Evolutionary conservation across 2,888 invertebrate species (phyloP).

Genomic region (Catocala fraxini): DNA sequence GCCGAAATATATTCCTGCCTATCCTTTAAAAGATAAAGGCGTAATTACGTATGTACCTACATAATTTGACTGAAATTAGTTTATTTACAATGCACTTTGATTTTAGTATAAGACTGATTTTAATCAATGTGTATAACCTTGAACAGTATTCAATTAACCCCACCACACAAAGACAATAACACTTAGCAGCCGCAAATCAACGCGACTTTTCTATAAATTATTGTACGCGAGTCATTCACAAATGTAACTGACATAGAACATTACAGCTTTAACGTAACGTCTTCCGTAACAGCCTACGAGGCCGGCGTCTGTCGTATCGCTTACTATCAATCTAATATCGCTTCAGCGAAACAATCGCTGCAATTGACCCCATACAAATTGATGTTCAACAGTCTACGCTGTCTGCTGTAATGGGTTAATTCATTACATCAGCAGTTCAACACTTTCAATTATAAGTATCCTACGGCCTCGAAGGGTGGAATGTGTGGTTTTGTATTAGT

Average conservation of each 20-base stretch:
- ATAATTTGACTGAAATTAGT: no score
- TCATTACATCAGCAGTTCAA: constrained; percentile 80
- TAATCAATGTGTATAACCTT: neutral
- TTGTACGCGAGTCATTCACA: constrained; percentile 23
- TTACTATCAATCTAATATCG: constrained; percentile 49
- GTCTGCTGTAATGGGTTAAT: constrained; percentile 72
- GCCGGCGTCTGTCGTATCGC: constrained; percentile 51
- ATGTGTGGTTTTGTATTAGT: constrained; percentile 23
- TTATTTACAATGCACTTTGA: no score
- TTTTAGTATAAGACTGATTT: no score
- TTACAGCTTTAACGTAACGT: neutral
- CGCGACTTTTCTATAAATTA: constrained; percentile 4
- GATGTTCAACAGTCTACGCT: constrained; percentile 23
- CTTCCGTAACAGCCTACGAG: constrained; percentile 26
- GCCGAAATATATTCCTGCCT: no score
- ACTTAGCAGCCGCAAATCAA: constrained; percentile 5
- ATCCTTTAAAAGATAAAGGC: no score
- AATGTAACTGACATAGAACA: constrained; percentile 3
- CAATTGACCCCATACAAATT: constrained; percentile 63
- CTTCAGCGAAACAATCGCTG: constrained; percentile 33
- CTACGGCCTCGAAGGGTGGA: constrained; percentile 44
- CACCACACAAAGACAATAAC: neutral
- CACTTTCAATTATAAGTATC: constrained; percentile 68
- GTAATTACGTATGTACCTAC: no score
- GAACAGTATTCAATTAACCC: neutral